Evolutionary conservation across 2,797 vertebrate species (phyloP).

Genomic region (Amniataba percoides): DNA sequence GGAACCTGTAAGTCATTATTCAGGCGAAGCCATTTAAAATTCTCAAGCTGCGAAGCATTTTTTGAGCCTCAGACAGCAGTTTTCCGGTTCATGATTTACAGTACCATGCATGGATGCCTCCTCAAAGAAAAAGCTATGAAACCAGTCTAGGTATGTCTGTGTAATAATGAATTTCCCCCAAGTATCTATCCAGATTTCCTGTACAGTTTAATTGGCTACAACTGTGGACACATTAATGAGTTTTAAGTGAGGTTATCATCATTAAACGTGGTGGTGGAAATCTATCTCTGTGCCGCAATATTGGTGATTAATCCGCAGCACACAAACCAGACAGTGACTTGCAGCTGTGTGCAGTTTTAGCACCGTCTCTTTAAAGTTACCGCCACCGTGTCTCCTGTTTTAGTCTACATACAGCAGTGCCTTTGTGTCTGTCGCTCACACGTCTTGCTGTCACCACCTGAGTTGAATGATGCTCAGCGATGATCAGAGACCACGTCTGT

Average conservation of each 20-base stretch:
- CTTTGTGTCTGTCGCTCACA: slow-evolving; percentile 6
- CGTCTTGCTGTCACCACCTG: not conserved
- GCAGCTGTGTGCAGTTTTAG: not conserved
- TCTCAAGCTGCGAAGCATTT: slow-evolving; percentile 44
- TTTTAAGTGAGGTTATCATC: slow-evolving; percentile 48
- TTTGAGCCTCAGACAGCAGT: slow-evolving; percentile 38
- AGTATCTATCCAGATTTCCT: slow-evolving; percentile 40
- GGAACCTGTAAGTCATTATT: slow-evolving; percentile 45
- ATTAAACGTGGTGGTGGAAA: slow-evolving; percentile 34
- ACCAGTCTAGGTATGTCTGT: slow-evolving; percentile 7
- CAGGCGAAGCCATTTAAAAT: slow-evolving; percentile 45
- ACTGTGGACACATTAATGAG: slow-evolving; percentile 49
- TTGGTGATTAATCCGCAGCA: slow-evolving; percentile 31
- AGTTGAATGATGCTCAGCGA: slow-evolving; percentile 12
- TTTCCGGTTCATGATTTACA: slow-evolving; percentile 53
- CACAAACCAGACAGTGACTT: slow-evolving; percentile 2
- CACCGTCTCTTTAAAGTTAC: not conserved
- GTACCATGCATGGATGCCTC: slow-evolving; percentile 41
- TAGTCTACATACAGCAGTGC: not conserved
- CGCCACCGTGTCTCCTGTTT: not conserved
- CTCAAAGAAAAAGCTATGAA: slow-evolving; percentile 37
- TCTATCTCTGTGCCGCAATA: slow-evolving; percentile 24
- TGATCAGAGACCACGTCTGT: slow-evolving; percentile 21
- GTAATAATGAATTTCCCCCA: slow-evolving; percentile 36
- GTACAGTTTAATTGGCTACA: slow-evolving; percentile 54